Evolutionary conservation across 1,140 invertebrate species (phyloP), one percentile per base, ranked within the genome.

Genomic region (Lanistes nyassanus): DNA sequence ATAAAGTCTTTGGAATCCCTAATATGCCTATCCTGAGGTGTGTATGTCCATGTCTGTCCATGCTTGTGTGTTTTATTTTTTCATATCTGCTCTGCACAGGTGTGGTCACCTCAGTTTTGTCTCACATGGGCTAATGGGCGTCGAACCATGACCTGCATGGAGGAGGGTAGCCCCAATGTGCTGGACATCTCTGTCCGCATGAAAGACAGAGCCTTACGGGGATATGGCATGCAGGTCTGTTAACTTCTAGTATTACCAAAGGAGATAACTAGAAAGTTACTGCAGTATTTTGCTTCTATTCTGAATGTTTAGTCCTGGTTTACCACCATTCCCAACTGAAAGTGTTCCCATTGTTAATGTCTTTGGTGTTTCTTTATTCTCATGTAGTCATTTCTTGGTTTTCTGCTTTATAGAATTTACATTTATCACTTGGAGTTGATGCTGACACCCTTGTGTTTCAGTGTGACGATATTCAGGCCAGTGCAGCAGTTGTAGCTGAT

Each of bases 151-250:
- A 75, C 80, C 31, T 79, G 65, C 56, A 23, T 75, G 16, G 72
- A 75, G 2, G 51, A 74, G 6, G 65, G 55, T 19, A 65, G 70
- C 6, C 73, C 76, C 29, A 66, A 62, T 23, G 36, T 67, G 19
- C 88, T 92, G 69, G 95, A 96, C 89, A 93, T 96, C 81, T 93
- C 94, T 9, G 90, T 92, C 65, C 90, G 91, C 80, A 95, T 95
- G 82, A 93, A 93, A 84, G 87, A 89, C 72, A 90, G 95, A 78
- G 94, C 94, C n/a, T 82, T 91, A 39, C 89, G 90, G 16, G 92
- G 93, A 78, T 97, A 97, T 90, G 95, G 95, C 29, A 72, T 78
- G 39, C 47, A 80, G 39, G 74, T 66, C 21, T 29, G 60, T 31
- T 36, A 5, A 29, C 19, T 47, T 47, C 42, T 47, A 16, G 19